A percentile compares a stretch with the other conserved stretches of the same genome.
Evolutionary conservation across 2,797 vertebrate genomes (phyloP).

Genomic region (Pseudochaenichthys georgianus): DNA sequence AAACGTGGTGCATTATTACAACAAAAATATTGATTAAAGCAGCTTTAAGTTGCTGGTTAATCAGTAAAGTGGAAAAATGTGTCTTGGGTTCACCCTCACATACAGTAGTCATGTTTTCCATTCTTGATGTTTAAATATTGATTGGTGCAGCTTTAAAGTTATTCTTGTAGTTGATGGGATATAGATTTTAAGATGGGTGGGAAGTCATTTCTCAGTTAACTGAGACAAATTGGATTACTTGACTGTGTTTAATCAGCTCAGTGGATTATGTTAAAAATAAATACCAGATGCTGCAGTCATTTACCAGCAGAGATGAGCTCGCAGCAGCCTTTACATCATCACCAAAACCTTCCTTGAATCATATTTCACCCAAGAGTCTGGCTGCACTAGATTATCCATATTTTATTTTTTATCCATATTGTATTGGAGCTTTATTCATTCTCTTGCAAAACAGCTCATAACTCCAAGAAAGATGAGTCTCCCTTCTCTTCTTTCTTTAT

Average conservation of each 20-base stretch:
- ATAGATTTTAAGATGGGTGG: neutral
- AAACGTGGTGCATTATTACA: no score
- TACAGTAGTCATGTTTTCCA: no score
- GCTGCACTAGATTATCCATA: slow-evolving; percentile 33
- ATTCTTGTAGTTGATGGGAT: slow-evolving; percentile 1
- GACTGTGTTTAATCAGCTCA: slow-evolving; percentile 31
- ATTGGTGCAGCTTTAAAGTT: no score
- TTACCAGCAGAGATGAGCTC: slow-evolving; percentile 22
- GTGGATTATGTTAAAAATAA: slow-evolving; percentile 39
- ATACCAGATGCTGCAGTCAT: slow-evolving; percentile 38
- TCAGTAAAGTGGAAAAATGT: no score
- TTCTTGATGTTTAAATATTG: no score
- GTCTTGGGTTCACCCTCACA: no score
- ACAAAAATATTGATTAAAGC: no score
- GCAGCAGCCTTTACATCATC: slow-evolving; percentile 4
- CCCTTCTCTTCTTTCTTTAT: neutral
- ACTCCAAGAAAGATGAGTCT: neutral
- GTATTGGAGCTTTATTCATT: slow-evolving; percentile 52
- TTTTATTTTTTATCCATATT: no score
- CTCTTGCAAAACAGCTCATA: slow-evolving; percentile 31
- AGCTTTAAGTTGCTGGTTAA: no score
- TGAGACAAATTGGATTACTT: slow-evolving; percentile 49
- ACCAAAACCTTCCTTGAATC: slow-evolving; percentile 19
- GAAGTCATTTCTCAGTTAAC: slow-evolving; percentile 18
- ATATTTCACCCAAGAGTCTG: slow-evolving; percentile 27